Evolutionary conservation across 2,797 vertebrate genomes (phyloP).

Genomic region (Gymnoscopelus microlampas): DNA sequence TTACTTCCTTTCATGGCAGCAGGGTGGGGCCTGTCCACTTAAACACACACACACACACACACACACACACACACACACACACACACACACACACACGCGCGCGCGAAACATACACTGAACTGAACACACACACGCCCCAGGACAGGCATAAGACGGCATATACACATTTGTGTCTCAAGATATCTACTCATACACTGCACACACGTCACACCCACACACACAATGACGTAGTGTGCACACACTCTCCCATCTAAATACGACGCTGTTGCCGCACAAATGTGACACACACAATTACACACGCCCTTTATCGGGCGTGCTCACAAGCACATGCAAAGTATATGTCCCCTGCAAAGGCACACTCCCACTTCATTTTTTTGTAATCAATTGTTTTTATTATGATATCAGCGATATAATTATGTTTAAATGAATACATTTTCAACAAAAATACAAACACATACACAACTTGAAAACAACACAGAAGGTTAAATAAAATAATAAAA

Average conservation of each 20-base stretch:
- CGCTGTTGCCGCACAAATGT: background rate
- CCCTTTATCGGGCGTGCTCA: background rate
- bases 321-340: background rate
- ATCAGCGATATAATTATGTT: too few relatives aligned
- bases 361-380: too few relatives aligned
- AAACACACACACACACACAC: conserved; percentile 51
- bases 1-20: conserved; percentile 75
- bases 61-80: conserved; percentile 28
- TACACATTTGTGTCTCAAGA: conserved; percentile 17
- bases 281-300: background rate
- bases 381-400: too few relatives aligned
- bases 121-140: conserved; percentile 2
- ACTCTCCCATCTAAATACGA: background rate
- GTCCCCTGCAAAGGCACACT: too few relatives aligned
- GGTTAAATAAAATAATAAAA: too few relatives aligned
- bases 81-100: conserved; percentile 6
- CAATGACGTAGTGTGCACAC: conserved; percentile 16
- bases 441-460: too few relatives aligned
- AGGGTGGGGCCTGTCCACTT: conserved; percentile 75
- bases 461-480: too few relatives aligned
- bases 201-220: conserved; percentile 1
- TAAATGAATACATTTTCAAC: too few relatives aligned
- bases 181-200: too few relatives aligned
- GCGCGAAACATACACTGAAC: background rate
- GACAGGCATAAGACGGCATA: conserved; percentile 16